Percentiles rank a stretch among this genome's conserved stretches.
phyloP scores from a whole-genome alignment of 2,888 invertebrate genomes.

The Drosophila pegasa region DNA sequence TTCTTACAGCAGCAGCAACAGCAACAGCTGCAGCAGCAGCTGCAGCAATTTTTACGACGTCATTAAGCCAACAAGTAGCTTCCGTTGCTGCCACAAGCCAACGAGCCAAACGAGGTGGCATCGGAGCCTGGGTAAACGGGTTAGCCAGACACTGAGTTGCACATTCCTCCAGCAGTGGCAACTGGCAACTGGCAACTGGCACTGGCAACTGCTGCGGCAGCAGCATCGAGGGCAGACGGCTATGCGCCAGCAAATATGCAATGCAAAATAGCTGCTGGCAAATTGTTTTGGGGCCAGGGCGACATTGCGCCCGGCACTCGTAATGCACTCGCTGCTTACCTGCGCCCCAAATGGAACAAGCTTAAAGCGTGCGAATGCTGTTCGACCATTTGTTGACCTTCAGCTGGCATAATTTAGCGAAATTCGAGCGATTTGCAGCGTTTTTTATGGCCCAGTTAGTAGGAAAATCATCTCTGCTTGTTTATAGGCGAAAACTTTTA shows the following conservation, averaged over 20 bases:
- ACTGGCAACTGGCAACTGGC: slow-evolving; percentile 3
- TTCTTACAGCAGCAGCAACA: slow-evolving; percentile 35
- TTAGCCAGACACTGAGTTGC: slow-evolving; percentile 49
- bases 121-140: slow-evolving; percentile 41
- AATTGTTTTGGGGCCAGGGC: slow-evolving; percentile 56
- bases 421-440: slow-evolving; percentile 23
- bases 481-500: slow-evolving; percentile 64
- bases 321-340: slow-evolving; percentile 48
- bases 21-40: slow-evolving; percentile 36
- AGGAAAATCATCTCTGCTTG: slow-evolving; percentile 46
- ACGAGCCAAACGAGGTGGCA: slow-evolving; percentile 28
- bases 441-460: slow-evolving; percentile 42
- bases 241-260: slow-evolving; percentile 68
- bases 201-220: slow-evolving; percentile 12
- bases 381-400: slow-evolving; percentile 12
- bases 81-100: slow-evolving; percentile 44
- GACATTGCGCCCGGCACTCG: slow-evolving; percentile 39
- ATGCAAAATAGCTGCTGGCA: slow-evolving; percentile 60
- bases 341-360: slow-evolving; percentile 5
- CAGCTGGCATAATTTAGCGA: slow-evolving; percentile 19
- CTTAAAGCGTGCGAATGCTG: not conserved
- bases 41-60: slow-evolving; percentile 68
- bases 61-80: slow-evolving; percentile 73
- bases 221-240: slow-evolving; percentile 36
- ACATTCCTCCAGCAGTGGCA: slow-evolving; percentile 40